Evolutionary conservation across 2,113 vertebrate species (phyloP).

Genomic region (Laticauda colubrina): DNA sequence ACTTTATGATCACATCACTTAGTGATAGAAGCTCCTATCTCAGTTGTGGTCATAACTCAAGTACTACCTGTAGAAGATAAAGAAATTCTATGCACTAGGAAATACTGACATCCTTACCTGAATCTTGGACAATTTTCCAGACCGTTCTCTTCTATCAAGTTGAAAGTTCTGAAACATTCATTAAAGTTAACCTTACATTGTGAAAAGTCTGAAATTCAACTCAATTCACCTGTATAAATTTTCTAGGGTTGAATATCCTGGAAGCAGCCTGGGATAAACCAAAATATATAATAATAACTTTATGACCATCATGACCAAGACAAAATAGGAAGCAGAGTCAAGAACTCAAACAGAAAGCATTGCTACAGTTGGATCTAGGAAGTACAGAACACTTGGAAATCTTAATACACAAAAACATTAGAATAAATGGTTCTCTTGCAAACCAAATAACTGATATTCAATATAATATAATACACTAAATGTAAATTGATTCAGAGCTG

Average conservation of each 20-base stretch:
- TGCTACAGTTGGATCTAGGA: neutral
- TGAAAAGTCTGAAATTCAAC: conserved; percentile 54
- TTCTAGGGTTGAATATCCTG: neutral
- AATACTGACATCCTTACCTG: conserved; percentile 61
- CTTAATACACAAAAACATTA: conserved; percentile 27
- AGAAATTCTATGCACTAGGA: conserved; percentile 46
- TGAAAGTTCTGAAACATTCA: conserved; percentile 67
- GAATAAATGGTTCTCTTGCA: conserved; percentile 1
- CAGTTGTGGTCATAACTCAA: neutral
- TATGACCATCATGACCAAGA: neutral
- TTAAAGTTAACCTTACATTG: conserved; percentile 65
- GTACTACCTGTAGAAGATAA: neutral
- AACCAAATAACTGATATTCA: neutral
- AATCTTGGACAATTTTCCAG: conserved; percentile 69
- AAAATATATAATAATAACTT: neutral
- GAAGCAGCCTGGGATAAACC: neutral
- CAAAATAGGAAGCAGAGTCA: neutral
- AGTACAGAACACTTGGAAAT: neutral
- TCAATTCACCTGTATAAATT: conserved; percentile 28
- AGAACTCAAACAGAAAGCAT: neutral
- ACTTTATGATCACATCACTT: neutral
- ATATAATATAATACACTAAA: neutral
- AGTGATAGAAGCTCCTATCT: neutral
- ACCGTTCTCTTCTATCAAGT: conserved; percentile 68
- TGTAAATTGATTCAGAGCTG: no score